phyloP scores from a whole-genome alignment of 2,888 invertebrate species.

The Drosophila mulleri region DNA sequence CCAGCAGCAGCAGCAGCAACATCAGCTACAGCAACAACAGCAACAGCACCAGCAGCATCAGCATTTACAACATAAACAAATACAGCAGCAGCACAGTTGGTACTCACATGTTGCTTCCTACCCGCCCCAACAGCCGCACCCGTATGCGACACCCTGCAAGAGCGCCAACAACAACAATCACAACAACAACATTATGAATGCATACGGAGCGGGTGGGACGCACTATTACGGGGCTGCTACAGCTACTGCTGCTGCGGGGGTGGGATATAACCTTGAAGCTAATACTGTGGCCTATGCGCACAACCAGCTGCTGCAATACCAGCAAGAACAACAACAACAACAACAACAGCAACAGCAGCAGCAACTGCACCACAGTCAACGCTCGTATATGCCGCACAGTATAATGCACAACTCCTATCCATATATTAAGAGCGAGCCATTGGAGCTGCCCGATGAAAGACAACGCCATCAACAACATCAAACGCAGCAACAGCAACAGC shows the following conservation, averaged over 20 bases:
- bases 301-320: conserved; percentile 78
- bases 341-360: conserved; percentile 58
- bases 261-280: conserved; percentile 77
- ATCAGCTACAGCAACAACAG: conserved; percentile 38
- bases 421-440: conserved; percentile 78
- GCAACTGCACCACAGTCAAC: conserved; percentile 63
- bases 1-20: conserved; percentile 44
- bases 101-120: conserved; percentile 82
- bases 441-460: conserved; percentile 65
- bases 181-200: conserved; percentile 59
- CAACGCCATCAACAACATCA: conserved; percentile 48
- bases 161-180: conserved; percentile 47
- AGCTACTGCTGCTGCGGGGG: conserved; percentile 30
- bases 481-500: conserved; percentile 23
- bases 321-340: conserved; percentile 57
- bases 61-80: conserved; percentile 55
- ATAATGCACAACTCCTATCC: conserved; percentile 68
- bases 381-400: conserved; percentile 63
- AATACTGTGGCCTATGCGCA: conserved; percentile 74
- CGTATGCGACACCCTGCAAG: conserved; percentile 58
- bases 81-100: conserved; percentile 65
- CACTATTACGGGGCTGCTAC: conserved; percentile 56
- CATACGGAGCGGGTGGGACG: conserved; percentile 53
- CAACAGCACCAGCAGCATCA: conserved; percentile 54
- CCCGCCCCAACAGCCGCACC: conserved; percentile 57